Evolutionary conservation across 2,113 vertebrate species (phyloP).

Genomic region (Haliaeetus leucogaster): DNA sequence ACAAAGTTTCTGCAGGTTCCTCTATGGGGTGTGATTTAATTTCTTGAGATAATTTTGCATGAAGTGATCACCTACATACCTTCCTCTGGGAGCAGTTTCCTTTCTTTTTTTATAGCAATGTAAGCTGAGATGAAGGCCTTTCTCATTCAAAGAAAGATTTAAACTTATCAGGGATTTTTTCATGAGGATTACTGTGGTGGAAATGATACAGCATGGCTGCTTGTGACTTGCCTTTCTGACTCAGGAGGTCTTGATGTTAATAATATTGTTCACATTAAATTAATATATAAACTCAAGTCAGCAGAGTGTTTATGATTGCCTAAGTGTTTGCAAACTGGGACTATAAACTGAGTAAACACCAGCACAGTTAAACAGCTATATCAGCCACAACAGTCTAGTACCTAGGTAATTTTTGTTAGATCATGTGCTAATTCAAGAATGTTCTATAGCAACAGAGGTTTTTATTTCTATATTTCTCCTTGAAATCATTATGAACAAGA

Average conservation of each 20-base stretch:
- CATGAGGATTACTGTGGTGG: not conserved
- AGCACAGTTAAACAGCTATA: not conserved
- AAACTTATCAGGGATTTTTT: not conserved
- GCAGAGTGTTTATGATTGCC: not conserved
- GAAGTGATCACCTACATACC: rapidly evolving
- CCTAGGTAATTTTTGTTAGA: not conserved
- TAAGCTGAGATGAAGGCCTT: no score
- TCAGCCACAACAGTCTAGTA: not conserved
- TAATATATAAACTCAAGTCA: not conserved
- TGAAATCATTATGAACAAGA: not conserved
- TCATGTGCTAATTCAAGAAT: not conserved
- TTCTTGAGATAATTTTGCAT: not conserved
- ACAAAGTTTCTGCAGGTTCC: not conserved
- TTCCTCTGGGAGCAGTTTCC: not conserved
- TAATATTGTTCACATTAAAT: not conserved
- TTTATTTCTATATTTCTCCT: not conserved
- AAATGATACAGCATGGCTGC: not conserved
- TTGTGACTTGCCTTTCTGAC: not conserved
- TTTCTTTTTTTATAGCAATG: no score
- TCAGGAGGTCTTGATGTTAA: not conserved
- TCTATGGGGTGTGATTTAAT: not conserved
- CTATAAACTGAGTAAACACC: not conserved
- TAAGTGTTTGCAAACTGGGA: not conserved
- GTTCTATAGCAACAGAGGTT: rapidly evolving
- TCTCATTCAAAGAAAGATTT: no score